Percentiles rank a stretch among this genome's conserved stretches.
phyloP scores from a whole-genome alignment of 2,888 invertebrate genomes.

The Pollenia labialis region DNA sequence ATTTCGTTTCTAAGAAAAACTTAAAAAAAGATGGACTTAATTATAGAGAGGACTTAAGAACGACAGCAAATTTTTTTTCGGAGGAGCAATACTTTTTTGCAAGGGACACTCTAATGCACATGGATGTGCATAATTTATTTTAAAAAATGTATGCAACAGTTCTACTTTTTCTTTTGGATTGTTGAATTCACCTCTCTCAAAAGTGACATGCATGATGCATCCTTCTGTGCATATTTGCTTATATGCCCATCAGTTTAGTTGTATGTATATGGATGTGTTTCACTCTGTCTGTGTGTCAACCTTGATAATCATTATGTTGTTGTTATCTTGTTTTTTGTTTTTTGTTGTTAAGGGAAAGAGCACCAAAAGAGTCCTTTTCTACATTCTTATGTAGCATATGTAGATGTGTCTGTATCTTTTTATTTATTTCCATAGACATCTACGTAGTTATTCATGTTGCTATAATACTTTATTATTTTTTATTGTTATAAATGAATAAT shows the following conservation, averaged over 20 bases:
- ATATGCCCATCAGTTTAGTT: neutral
- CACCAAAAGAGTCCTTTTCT: conserved; percentile 2
- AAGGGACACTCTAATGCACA: neutral
- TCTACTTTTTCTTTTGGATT: neutral
- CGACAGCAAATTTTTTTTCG: no score
- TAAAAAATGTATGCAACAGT: conserved; percentile 57
- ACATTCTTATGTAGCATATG: neutral
- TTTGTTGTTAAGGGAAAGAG: no score
- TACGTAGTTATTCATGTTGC: neutral
- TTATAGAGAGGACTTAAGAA: no score
- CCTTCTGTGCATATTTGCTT: neutral
- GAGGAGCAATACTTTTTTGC: no score
- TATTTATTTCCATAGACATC: no score
- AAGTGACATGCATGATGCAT: neutral
- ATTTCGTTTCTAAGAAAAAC: no score
- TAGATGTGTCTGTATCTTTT: neutral
- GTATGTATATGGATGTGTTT: neutral
- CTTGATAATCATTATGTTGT: conserved; percentile 68
- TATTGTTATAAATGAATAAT: conserved; percentile 9
- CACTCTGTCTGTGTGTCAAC: conserved; percentile 56
- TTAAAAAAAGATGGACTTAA: no score
- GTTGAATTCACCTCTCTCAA: neutral
- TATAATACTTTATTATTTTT: neutral
- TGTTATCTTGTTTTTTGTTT: conserved; percentile 42
- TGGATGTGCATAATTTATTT: conserved; percentile 6